phyloP scores from a whole-genome alignment of 2,797 vertebrate species.

The Scyliorhinus canicula region DNA sequence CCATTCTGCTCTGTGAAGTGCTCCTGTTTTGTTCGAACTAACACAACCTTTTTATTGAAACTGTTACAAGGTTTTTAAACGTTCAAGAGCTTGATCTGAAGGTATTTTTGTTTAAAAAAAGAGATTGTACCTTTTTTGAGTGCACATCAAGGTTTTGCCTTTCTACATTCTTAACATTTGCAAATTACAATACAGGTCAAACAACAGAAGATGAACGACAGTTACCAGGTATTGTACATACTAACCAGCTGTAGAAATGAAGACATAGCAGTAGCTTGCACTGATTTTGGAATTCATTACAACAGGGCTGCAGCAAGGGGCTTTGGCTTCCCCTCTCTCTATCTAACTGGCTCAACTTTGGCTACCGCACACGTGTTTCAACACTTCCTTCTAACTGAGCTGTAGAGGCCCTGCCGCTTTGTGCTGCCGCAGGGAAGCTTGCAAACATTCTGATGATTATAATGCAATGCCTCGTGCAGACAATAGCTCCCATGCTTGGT shows the following conservation, averaged over 20 bases:
- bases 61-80: too few relatives aligned
- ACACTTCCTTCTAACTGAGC: slow-evolving; percentile 7
- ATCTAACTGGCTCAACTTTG: background rate
- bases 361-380: background rate
- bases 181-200: slow-evolving; percentile 80
- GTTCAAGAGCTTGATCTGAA: background rate
- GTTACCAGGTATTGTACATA: slow-evolving; percentile 86
- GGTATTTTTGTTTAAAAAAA: background rate
- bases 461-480: background rate
- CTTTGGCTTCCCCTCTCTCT: slow-evolving; percentile 19
- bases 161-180: slow-evolving; percentile 60
- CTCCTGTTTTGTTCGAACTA: background rate
- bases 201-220: slow-evolving; percentile 82
- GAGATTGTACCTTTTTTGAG: slow-evolving; percentile 2
- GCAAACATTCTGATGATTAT: slow-evolving; percentile 7
- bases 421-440: background rate
- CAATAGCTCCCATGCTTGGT: background rate
- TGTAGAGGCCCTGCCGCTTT: slow-evolving; percentile 5
- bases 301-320: slow-evolving; percentile 28
- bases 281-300: slow-evolving; percentile 28
- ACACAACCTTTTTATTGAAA: background rate
- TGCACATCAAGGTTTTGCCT: background rate
- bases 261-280: background rate
- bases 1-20: background rate
- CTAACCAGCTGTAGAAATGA: background rate